Base-by-base conservation (phyloP, 2,113 vertebrate species). In the Ageneiosus marmoratus region DNA sequence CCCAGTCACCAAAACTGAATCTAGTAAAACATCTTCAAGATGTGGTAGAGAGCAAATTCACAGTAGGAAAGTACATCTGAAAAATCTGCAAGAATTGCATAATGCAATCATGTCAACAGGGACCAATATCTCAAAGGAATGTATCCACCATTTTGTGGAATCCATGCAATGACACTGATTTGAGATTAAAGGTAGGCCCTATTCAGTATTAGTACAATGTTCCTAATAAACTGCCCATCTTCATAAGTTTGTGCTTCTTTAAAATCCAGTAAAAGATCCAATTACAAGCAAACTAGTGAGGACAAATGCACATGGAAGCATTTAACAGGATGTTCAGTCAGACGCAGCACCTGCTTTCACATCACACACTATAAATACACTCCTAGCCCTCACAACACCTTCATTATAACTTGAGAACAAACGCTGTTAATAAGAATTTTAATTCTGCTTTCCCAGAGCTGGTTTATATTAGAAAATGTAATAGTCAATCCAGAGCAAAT, bases 401-500 rank as follows among this genome's bases (percentile, higher is more conserved):
- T 76, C 60, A 80, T 83, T 76, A 50, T 41, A 50, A 44, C 72
- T 72, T 55, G 67, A 32, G 56, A 80, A 80, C 82, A 72, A 85
- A 70, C 83, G 48, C 22, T 24, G 67, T 77, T 83, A 75, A 80
- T 80, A 77, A 80, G 82, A 82, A 56, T 77, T 77, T 29, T 56
- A 82, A 12, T 75, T 79, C 76, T 67, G 60, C 74, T 78, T 78
- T 51, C 4, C 53, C 37, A 37, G 55, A 56, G 37, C 29, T 29
- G 63, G 46, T 60, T 56, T 69, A 80, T 76, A 74, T 70, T 65
- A 70, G 18, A n/a, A 82, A 67, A 79, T 41, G 53, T 76, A 48
- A 76, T 84, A 75, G 67, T 41, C 29, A 85, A 81, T 82, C 77
- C 75, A 58, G 41, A 79, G 69, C 27, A 79, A 75, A 85, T 85